A percentile compares a stretch with the other conserved stretches of the same genome.
Conservation (phyloP, 2,888 invertebrate species). For the Dolichomitus sp. region DNA sequence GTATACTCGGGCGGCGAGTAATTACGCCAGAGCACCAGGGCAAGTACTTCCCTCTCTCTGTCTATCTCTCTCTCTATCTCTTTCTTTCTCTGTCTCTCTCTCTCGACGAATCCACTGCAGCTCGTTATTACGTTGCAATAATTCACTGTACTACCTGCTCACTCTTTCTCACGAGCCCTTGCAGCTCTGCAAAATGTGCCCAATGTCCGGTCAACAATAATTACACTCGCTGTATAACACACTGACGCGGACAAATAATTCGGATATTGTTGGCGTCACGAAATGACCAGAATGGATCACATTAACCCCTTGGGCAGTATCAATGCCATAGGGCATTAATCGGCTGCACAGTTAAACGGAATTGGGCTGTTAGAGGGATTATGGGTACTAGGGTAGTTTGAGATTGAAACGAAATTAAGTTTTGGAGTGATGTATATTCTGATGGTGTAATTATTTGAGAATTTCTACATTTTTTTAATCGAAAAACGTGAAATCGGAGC, state of each 20-base stretch:
- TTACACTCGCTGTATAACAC: constrained; percentile 39
- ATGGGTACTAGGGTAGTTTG: no score
- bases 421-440: no score
- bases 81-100: constrained; percentile 19
- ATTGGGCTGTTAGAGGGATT: no score
- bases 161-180: constrained; percentile 27
- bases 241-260: constrained; percentile 49
- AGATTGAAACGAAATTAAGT: no score
- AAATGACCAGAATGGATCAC: constrained; percentile 16
- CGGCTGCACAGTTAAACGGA: neutral
- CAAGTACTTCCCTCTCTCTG: constrained; percentile 25
- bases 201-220: constrained; percentile 61
- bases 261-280: constrained; percentile 13
- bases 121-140: constrained; percentile 67
- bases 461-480: no score
- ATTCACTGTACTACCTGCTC: constrained; percentile 50
- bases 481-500: no score
- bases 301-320: neutral
- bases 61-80: constrained; percentile 28
- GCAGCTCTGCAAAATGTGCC: constrained; percentile 37
- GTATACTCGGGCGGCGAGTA: constrained; percentile 56
- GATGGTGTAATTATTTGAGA: no score
- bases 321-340: neutral
- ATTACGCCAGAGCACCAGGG: constrained; percentile 54
- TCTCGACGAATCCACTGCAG: constrained; percentile 39